Evolutionary conservation across 1,140 invertebrate species (phyloP), one percentile per base, ranked within the genome.

Genomic region (Nephila pilipes): DNA sequence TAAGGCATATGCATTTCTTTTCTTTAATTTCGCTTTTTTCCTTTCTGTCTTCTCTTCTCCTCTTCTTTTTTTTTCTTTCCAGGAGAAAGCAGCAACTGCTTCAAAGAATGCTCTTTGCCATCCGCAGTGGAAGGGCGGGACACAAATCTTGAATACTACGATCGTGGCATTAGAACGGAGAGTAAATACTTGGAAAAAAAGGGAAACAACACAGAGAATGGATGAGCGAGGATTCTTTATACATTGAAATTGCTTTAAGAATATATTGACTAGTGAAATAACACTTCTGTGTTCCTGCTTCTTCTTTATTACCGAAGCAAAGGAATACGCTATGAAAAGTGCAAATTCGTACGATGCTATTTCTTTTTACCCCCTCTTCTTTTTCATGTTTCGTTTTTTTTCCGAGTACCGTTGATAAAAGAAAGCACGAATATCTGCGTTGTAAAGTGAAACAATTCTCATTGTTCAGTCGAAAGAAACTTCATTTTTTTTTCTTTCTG

Each of bases 201-300:
- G 25, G 2, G 57, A 87, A 60, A 87, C 14, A 63, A 65, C 18
- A 65, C 10, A 65, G 25, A 25, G 63, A 63, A 38, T 25, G 57
- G 2, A 22, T 58, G 36, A n/a, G 12, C 57, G 25, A 16, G 57
- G 25, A 65, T 87, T 36, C 69, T 60, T 54, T 16, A 60, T 65
- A 46, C 32, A 63, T 65, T 54, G 36, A 32, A 87, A 87, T 87
- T 65, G 36, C 57, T 65, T 87, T 87, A 58, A 65, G 25, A 54
- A 87, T 65, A 54, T 54, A 87, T 87, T 87, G 85, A 87, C 60
- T 85, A 36, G 83, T 29, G 83, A 55, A 85, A 85, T 85, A 85
- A 85, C 83, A 60, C 83, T 85, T 85, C 54, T 55, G n/a, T 46
- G 38, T 58, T 55, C 25, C 16, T 46, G 36, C 36, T 55, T 54